Evolutionary conservation across 53 echinoderm and acorn worm genomes (phyloP), one percentile per base, ranked within the genome.

Genomic region (Arbacia lixula): DNA sequence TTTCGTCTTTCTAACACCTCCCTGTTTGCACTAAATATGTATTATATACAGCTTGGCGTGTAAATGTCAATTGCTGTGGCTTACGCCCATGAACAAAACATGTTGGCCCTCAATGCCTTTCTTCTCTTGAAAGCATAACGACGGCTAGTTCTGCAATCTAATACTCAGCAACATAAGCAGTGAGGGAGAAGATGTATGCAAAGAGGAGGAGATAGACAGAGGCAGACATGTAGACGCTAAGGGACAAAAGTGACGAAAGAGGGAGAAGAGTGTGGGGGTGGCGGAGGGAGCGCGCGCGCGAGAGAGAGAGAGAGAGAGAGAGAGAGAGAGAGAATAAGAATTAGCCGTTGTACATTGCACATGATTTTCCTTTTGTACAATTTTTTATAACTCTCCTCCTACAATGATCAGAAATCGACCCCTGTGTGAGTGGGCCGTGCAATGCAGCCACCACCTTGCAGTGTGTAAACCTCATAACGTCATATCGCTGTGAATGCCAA

Each of bases 381-480:
- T 46, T 46, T 46, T 10, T 14, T 46, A 46, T 8, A 46, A 46
- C 49, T 2, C 32, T 32, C 3, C 10, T 61, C 6, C 17, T 36
- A 42, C 29, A 12, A 12, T 28, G 0, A 9, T 14, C 74, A 74
- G 74, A 51, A 6, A 34, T 74, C 27, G 35, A 74, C 52, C 74
- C 74, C 1, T 74, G 74, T 35, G 33, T 74, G 14, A 74, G 74
- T 43, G 31, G 16, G 9, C 74, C 74, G 0, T 74, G 74, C 49
- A 27, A 29, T 10, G 29, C 32, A 11, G 34, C 30, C 53, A 53
- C 50, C 19, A 74, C 74, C 4, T n/a, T 2, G 53, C 33, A 2
- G 6, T 74, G 74, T 11, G 5, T 12, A 9, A 74, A 74, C 74
- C 10, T n/a, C 12, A 4, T 74, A 3, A 74, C 74, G 10, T 17